Percentiles rank a stretch among this genome's conserved stretches.
These are phyloP conservation scores for Bombus superbus DNA, from an alignment of 1,140 invertebrate genomes.

Conservation along the genomic window DNA sequence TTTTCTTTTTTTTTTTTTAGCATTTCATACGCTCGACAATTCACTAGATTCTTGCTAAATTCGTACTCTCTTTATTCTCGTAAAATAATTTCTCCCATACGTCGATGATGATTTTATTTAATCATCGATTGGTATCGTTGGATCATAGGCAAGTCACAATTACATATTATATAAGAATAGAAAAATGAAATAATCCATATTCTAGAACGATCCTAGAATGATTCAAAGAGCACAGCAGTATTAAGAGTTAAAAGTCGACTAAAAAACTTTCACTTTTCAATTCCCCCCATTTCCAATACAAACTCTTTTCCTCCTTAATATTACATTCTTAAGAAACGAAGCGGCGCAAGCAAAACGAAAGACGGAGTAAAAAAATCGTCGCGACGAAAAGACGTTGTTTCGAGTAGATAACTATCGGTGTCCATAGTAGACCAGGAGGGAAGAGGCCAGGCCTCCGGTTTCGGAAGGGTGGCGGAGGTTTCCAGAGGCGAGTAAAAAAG, in stretches of 20 bases:
- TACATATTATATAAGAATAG: not conserved
- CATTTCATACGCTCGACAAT: not conserved
- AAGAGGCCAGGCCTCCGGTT: not conserved
- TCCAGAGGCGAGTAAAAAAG: conserved; percentile 31
- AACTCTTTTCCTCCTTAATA: too few species aligned
- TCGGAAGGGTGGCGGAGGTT: conserved; percentile 6
- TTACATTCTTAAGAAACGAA: not conserved
- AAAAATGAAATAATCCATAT: too few species aligned
- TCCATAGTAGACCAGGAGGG: not conserved
- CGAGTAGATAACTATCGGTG: conserved; percentile 23
- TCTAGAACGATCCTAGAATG: too few species aligned
- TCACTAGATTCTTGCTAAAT: too few species aligned
- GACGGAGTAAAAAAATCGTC: not conserved
- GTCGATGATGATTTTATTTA: not conserved
- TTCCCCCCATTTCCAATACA: too few species aligned
- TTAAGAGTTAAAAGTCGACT: too few species aligned
- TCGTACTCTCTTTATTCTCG: not conserved
- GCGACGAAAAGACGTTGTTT: conserved; percentile 6
- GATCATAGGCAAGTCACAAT: not conserved
- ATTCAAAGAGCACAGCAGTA: too few species aligned
- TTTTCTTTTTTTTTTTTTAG: too few species aligned
- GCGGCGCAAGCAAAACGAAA: not conserved
- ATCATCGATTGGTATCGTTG: not conserved
- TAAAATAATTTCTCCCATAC: not conserved
- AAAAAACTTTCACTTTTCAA: too few species aligned